Percentiles rank a stretch among this genome's conserved stretches.
Evolutionary conservation across 1,140 invertebrate species (phyloP).

Genomic region (Trichoplusia ni): DNA sequence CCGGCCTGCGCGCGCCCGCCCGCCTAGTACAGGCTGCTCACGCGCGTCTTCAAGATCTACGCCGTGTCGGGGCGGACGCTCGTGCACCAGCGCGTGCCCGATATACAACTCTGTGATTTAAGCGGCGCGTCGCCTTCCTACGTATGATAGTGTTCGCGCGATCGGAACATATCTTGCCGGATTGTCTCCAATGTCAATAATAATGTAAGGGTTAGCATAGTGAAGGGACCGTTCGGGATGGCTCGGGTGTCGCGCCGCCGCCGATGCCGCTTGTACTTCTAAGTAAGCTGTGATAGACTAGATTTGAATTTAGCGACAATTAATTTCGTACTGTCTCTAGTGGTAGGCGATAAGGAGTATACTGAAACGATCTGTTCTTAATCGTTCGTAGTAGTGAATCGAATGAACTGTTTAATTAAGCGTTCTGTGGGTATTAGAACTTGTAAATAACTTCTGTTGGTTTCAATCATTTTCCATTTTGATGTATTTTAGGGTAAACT

Average conservation of each 20-base stretch:
- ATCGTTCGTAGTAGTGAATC: constrained; percentile 51
- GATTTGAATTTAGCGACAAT: constrained; percentile 66
- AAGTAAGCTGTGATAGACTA: constrained; percentile 79
- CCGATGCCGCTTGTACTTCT: constrained; percentile 58
- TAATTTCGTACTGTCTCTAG: constrained; percentile 55
- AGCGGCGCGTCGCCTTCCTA: constrained; percentile 46
- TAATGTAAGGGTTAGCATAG: constrained; percentile 23
- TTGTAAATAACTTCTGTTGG: constrained; percentile 70
- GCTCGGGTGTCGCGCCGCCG: background rate
- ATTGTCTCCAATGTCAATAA: constrained; percentile 26
- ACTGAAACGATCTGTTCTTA: constrained; percentile 43
- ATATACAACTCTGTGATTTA: constrained; percentile 49
- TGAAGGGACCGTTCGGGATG: constrained; percentile 8
- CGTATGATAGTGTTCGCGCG: constrained; percentile 45
- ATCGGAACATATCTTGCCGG: constrained; percentile 40
- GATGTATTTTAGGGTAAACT: constrained; percentile 75
- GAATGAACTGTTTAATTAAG: constrained; percentile 52
- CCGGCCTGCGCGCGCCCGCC: constrained; percentile 53
- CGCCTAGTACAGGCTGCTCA: constrained; percentile 79
- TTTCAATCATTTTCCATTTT: constrained; percentile 76
- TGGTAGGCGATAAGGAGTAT: constrained; percentile 62
- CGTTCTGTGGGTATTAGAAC: constrained; percentile 62
- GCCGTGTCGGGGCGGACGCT: constrained; percentile 55
- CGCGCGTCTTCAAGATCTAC: constrained; percentile 76
- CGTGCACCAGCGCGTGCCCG: constrained; percentile 36